phyloP scores from a whole-genome alignment of 2,113 vertebrate genomes.

The Neolamprologus sp. region DNA sequence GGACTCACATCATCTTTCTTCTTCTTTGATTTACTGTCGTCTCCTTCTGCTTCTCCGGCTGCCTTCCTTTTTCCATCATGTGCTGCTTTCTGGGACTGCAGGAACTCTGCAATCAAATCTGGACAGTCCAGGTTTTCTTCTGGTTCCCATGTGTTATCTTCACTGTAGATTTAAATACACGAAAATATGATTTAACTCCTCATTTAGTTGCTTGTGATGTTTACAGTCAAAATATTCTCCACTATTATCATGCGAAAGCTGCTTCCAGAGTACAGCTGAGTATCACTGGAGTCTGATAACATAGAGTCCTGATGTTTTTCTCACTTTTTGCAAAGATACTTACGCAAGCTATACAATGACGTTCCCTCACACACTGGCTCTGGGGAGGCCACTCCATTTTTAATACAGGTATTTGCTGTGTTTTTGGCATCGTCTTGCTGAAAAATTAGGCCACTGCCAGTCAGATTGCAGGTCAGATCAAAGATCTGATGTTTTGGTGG shows the following conservation, averaged over 20 bases:
- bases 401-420: not conserved
- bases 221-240: not conserved
- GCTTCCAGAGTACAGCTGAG: not conserved
- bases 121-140: constrained; percentile 97
- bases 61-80: constrained; percentile 90
- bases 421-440: not conserved
- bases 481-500: not conserved
- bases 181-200: not conserved
- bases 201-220: not conserved
- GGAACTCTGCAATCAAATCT: constrained; percentile 92
- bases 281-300: not conserved
- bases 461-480: not conserved
- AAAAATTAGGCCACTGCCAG: not conserved
- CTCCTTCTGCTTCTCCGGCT: constrained; percentile 78
- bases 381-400: not conserved
- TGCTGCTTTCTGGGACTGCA: constrained; percentile 88
- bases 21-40: constrained; percentile 93
- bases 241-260: not conserved
- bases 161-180: constrained; percentile 66
- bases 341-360: not conserved
- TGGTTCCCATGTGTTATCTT: constrained; percentile 98
- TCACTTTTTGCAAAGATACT: not conserved
- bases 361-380: not conserved
- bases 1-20: constrained; percentile 91
- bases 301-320: not conserved